These are phyloP conservation scores for Peromyscus eremicus DNA, from an alignment of 2,797 vertebrate species.

Conservation along the genomic window DNA sequence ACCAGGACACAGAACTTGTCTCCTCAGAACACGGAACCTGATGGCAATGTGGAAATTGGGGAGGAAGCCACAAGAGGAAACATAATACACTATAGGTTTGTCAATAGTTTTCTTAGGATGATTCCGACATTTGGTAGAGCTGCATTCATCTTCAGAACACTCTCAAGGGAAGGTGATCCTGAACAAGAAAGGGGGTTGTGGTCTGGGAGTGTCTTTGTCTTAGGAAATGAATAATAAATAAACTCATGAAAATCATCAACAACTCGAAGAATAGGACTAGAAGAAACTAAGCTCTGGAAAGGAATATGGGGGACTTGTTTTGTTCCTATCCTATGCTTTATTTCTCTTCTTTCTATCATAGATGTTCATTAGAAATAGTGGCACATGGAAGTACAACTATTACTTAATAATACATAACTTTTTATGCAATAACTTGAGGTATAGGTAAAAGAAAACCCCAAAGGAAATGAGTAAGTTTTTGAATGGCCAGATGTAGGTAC, in stretches of 20 bases:
- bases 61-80: background rate
- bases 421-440: background rate
- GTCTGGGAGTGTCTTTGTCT: slow-evolving; percentile 4
- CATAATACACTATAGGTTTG: background rate
- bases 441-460: background rate
- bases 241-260: background rate
- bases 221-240: background rate
- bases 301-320: background rate
- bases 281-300: background rate
- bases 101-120: slow-evolving; percentile 13
- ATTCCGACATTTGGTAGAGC: background rate
- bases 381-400: background rate
- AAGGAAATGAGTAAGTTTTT: background rate
- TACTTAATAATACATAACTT: background rate
- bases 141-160: background rate
- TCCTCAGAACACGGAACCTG: background rate
- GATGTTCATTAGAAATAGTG: background rate
- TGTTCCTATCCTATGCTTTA: background rate
- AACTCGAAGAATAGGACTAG: background rate
- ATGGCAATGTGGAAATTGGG: background rate
- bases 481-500: background rate
- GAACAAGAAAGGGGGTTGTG: background rate
- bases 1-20: slow-evolving; percentile 55
- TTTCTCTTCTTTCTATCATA: background rate
- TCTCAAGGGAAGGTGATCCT: background rate